Conservation (phyloP, 2,113 vertebrate species). For the Okapia johnstoni region DNA sequence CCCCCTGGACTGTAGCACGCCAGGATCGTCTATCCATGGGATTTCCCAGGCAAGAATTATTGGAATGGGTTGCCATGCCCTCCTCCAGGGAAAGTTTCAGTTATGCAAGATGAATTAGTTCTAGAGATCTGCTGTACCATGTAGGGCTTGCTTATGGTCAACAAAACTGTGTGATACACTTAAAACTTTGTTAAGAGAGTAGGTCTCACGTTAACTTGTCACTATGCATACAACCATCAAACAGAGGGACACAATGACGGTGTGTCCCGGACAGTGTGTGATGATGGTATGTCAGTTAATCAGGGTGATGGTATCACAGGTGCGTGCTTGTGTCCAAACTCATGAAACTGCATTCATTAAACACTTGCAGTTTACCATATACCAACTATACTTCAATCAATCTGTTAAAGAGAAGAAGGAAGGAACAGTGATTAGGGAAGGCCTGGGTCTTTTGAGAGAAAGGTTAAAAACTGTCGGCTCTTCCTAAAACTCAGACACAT, state of each 20-base stretch:
- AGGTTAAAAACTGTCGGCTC: not conserved
- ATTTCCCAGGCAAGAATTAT: not conserved
- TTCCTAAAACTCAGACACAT: slow-evolving; percentile 1
- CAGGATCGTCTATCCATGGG: not conserved
- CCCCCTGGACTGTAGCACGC: not conserved
- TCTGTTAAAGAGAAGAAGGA: not conserved
- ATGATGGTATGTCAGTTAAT: not conserved
- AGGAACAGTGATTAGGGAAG: not conserved
- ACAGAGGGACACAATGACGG: not conserved
- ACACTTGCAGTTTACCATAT: not conserved
- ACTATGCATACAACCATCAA: not conserved
- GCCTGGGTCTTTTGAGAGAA: not conserved
- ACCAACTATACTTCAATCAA: not conserved
- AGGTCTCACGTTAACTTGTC: not conserved
- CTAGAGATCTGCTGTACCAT: not conserved
- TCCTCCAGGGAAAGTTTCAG: not conserved
- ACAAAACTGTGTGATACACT: not conserved
- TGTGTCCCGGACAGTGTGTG: not conserved
- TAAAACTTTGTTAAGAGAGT: not conserved
- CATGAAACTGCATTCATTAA: not conserved
- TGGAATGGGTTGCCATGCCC: not conserved
- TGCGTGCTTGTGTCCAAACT: not conserved
- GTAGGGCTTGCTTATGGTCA: not conserved
- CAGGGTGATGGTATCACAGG: not conserved
- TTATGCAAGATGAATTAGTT: not conserved